phyloP scores from a whole-genome alignment of 2,113 vertebrate genomes.

The Trematocara macrostoma region DNA sequence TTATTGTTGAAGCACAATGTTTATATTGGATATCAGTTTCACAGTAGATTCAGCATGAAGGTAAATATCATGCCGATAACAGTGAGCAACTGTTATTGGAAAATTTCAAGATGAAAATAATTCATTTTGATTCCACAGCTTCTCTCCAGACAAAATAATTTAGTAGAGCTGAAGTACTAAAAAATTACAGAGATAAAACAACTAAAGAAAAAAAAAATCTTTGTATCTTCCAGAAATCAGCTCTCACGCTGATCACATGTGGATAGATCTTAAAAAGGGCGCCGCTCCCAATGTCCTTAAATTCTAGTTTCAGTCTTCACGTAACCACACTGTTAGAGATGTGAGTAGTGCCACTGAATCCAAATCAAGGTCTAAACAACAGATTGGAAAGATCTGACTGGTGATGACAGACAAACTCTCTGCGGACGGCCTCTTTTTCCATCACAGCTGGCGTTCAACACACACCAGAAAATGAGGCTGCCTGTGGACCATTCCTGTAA shows the following conservation, averaged over 20 bases:
- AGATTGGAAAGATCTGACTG: background rate
- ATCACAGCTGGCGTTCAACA: background rate
- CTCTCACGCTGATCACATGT: background rate
- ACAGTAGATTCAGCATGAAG: background rate
- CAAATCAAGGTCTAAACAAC: background rate
- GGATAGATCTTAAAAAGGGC: background rate
- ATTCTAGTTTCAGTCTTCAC: background rate
- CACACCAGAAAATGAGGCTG: background rate
- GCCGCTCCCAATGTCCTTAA: background rate
- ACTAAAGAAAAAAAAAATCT: background rate
- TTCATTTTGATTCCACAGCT: background rate
- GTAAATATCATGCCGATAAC: background rate
- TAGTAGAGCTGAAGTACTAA: background rate
- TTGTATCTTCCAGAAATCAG: background rate
- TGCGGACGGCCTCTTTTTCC: background rate
- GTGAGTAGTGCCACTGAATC: background rate
- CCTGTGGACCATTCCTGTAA: background rate
- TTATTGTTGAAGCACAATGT: background rate
- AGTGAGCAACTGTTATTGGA: background rate
- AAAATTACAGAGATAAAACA: background rate
- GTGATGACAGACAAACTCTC: background rate
- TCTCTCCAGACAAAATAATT: background rate
- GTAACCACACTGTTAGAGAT: background rate
- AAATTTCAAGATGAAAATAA: background rate
- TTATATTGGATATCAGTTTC: background rate